Base-by-base conservation (phyloP, 1,140 invertebrate genomes). In the Euura saliciscinereae region DNA sequence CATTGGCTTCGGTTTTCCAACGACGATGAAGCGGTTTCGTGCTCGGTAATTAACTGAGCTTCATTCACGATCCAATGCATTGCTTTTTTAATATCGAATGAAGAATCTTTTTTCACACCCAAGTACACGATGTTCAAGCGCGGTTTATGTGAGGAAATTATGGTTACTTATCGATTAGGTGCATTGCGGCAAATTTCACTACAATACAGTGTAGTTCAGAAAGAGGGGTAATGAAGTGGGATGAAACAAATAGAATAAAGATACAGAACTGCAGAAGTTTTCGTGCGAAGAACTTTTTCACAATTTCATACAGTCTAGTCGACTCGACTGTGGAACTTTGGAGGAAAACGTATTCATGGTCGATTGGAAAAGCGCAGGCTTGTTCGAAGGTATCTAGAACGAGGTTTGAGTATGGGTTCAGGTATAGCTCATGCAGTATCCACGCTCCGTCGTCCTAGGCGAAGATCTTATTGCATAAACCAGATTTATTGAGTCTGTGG, bases 401-500 rank as follows among this genome's bases (percentile, higher is more conserved):
- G 45, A n/a, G 13, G 28, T 44, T 45, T 45, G n/a, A 51, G 45
- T 70, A 10, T 51, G 8, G 3, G 69, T 44, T 43, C 59, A 43
- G 59, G 8, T 59, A 6, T 42, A 51, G 13, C 43, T 4, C 28
- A 43, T 46, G 44, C 43, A 28, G 69, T 59, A 46, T 10, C 11
- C n/a, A 7, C 8, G 51, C 51, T 8, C 3, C 10, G 51, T 3
- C 51, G 46, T 8, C 46, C 46, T n/a, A n/a, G 46, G 46, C 46
- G 46, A 51, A 51, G 73, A 77, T 74, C 77, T 77, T 78, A 78
- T 78, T 73, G 72, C 76, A 79, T 80, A 80, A 79, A 79, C 79
- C 78, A 76, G 74, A 76, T 80, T 78, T 79, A 79, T 79, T 72
- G 77, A 79, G 71, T 73, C 45, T 59, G 46, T 65, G 45, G 51